Base-by-base conservation (phyloP, 2,797 vertebrate species). In the Bovichtus variegatus region DNA sequence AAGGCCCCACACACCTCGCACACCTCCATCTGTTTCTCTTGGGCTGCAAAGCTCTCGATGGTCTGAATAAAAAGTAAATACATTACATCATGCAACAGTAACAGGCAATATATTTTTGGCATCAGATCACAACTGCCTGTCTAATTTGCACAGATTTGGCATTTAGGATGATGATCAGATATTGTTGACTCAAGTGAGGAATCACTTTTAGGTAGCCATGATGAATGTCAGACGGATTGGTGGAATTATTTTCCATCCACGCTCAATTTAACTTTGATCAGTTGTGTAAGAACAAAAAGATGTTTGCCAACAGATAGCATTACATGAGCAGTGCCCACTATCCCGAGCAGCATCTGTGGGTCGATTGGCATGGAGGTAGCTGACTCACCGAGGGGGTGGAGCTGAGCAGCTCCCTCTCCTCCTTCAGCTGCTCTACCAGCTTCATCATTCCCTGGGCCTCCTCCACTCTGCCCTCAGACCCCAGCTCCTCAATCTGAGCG, bases 401-500 rank as follows among this genome's bases (percentile, higher is more conserved):
- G 73, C 95, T 97, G 71, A 99, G 96, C 81, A 98, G 93, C 81
- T 99, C 98, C 80, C 98, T 92, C 78, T 99, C 98, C 59, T 99
- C 97, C 93, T 99, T 99, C 73, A 99, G 93, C 91, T 99, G 98
- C 92, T 99, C 98, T 85, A 99, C 98, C 54, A 99, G 96, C 87
- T 99, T 99, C 98, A 99, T 99, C 98, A 99, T 99, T 81, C 98
- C 98, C 91, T 99, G 98, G 74, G 98, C 98, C 88, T 99, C 98
- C 92, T 99, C 98, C 80, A 99, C 98, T 41, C 97, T 96, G 23
- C 98, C 98, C 94, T 99, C 98, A 2, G 97, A 97, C 25, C 98
- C 98, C 36, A 99, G 92, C 88, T 99, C 97, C 93, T 99, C 98
- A 88, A 99, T 99, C 98, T 99, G 88, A 53, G 47, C 60, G 76